Conservation (phyloP, 92 coral and sea anemone genomes). For the Porites rus region DNA sequence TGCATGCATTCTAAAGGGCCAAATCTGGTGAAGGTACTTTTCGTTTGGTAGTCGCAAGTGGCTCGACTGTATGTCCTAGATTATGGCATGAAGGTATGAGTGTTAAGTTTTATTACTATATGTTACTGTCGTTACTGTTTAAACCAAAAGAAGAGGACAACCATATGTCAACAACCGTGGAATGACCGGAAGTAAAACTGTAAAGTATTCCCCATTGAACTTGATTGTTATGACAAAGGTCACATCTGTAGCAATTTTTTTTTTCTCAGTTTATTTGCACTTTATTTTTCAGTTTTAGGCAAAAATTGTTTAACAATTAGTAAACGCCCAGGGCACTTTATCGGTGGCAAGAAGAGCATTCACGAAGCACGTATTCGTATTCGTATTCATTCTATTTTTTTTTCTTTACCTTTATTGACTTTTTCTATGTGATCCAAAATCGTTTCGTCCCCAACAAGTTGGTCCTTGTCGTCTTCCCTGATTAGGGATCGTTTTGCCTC, state of each 20-base stretch:
- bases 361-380: background rate
- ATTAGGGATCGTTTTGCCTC: background rate
- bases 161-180: background rate
- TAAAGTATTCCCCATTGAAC: background rate
- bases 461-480: conserved; percentile 6
- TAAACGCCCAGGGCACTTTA: background rate
- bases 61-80: too few relatives aligned
- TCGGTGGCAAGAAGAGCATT: background rate
- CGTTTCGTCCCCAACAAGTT: conserved; percentile 7
- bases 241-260: background rate
- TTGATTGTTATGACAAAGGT: background rate
- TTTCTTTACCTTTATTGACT: conserved; percentile 34
- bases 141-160: too few relatives aligned
- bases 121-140: too few relatives aligned
- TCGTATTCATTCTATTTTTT: background rate
- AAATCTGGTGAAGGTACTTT: too few relatives aligned
- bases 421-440: conserved; percentile 39
- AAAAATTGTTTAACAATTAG: conserved; percentile 21
- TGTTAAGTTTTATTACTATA: too few relatives aligned
- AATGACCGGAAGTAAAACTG: background rate
- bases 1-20: too few relatives aligned
- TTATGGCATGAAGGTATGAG: too few relatives aligned
- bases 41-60: too few relatives aligned
- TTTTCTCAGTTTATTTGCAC: background rate
- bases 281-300: conserved; percentile 6